Evolutionary conservation across 2,797 vertebrate species (phyloP).

Genomic region (Cuculus canorus): DNA sequence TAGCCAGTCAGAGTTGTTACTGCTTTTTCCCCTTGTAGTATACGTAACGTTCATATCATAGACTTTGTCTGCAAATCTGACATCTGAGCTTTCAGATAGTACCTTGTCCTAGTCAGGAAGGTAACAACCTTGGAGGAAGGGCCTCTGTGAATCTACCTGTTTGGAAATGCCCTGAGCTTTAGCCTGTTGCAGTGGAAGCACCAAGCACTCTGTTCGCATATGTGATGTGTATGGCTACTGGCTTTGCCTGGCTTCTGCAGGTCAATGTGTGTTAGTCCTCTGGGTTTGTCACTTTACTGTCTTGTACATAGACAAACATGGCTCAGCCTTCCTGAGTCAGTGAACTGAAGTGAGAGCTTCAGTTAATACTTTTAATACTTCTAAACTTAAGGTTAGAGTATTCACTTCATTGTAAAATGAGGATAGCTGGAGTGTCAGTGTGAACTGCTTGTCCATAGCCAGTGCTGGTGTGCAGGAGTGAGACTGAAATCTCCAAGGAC

Average conservation of each 20-base stretch:
- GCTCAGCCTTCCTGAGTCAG: background rate
- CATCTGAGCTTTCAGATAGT: background rate
- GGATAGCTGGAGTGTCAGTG: background rate
- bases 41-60: background rate
- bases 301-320: rapidly evolving
- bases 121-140: background rate
- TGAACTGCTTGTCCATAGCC: background rate
- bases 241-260: background rate
- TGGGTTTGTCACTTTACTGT: background rate
- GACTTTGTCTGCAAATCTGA: background rate
- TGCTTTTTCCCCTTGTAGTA: background rate
- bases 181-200: background rate
- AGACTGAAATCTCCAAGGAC: background rate
- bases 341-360: background rate
- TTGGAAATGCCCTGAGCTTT: background rate
- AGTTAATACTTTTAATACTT: too few species aligned
- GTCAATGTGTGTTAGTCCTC: background rate
- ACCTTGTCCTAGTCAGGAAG: background rate
- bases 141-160: background rate
- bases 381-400: too few species aligned
- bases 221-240: background rate
- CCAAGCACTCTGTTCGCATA: background rate
- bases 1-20: background rate
- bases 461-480: background rate
- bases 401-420: background rate